Conservation (phyloP, 2,113 vertebrate species). For the human region DNA sequence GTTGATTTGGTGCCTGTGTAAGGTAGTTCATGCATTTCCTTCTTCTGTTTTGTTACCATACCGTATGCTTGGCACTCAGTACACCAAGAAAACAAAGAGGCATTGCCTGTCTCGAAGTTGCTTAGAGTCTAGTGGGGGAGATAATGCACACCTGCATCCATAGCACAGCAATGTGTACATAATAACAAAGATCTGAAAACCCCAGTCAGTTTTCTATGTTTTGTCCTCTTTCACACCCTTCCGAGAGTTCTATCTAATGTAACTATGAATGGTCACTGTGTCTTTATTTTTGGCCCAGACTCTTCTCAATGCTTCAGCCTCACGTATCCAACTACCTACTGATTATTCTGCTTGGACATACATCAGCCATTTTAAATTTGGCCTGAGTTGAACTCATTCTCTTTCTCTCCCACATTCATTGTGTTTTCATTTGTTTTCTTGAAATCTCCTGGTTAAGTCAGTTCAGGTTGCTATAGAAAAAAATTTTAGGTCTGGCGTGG, state of each 20-base stretch:
- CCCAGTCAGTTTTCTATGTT: not conserved
- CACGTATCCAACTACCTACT: not conserved
- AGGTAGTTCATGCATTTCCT: not conserved
- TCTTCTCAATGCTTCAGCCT: not conserved
- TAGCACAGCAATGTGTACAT: too few species aligned
- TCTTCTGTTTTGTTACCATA: too few species aligned
- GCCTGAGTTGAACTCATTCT: not conserved
- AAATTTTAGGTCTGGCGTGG: too few species aligned
- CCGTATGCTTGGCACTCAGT: not conserved
- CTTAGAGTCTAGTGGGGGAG: not conserved
- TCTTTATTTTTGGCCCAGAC: not conserved
- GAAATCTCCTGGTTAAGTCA: not conserved
- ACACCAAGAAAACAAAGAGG: not conserved
- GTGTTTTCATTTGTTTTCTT: not conserved
- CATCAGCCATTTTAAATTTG: too few species aligned
- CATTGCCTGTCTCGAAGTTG: not conserved
- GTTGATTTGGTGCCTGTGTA: not conserved
- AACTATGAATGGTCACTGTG: not conserved
- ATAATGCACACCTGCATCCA: not conserved
- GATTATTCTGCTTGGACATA: not conserved
- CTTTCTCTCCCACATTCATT: not conserved
- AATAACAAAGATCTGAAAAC: not conserved
- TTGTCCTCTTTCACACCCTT: not conserved
- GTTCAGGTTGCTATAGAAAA: not conserved
- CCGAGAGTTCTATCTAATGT: not conserved